A percentile compares a stretch with the other conserved stretches of the same genome.
Conservation (phyloP, 2,113 vertebrate species). For the Lepidothrix coronata region DNA sequence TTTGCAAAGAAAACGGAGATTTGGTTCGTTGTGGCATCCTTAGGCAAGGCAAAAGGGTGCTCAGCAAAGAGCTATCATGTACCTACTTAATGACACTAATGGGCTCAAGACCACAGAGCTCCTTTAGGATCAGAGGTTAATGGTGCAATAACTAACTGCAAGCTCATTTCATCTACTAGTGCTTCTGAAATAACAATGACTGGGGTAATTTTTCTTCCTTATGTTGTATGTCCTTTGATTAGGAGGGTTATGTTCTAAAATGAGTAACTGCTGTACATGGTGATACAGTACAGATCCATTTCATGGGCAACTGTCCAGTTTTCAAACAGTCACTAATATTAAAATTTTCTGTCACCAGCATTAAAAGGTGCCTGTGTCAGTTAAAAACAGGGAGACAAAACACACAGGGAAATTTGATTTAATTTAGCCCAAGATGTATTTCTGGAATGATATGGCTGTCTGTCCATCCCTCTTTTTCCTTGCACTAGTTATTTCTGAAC, state of each 20-base stretch:
- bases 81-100: not conserved
- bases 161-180: not conserved
- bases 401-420: not conserved
- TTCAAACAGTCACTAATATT: not conserved
- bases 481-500: not conserved
- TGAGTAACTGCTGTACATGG: not conserved
- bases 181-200: not conserved
- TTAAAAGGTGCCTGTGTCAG: not conserved
- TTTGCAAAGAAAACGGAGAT: not conserved
- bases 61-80: not conserved
- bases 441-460: not conserved
- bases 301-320: slow-evolving; percentile 20
- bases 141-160: not conserved
- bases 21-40: not conserved
- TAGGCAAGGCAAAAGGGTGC: not conserved
- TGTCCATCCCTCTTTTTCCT: not conserved
- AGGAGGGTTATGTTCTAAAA: not conserved
- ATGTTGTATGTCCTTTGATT: not conserved
- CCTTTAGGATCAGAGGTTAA: slow-evolving; percentile 4
- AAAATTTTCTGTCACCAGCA: not conserved
- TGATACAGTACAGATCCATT: not conserved
- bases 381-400: not conserved
- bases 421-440: not conserved
- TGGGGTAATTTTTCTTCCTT: slow-evolving; percentile 37
- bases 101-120: not conserved